Conservation (phyloP, 1,140 invertebrate species). For the Leptinotarsa undecemlineata region DNA sequence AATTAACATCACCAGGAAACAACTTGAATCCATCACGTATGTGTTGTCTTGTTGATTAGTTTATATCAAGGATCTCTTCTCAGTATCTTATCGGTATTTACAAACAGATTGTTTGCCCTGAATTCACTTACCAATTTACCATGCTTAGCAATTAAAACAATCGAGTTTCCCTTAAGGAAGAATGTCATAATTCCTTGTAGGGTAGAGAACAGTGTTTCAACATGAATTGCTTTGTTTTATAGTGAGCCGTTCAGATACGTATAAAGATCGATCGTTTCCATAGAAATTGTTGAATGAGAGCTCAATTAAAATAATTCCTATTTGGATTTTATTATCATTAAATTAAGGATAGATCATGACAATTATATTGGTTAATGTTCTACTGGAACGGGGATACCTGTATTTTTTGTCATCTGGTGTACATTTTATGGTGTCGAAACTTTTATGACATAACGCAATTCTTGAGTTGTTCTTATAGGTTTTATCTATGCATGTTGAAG, state of each 20-base stretch:
- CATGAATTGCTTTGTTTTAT: slow-evolving; percentile 25
- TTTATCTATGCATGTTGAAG: no score
- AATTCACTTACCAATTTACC: background rate
- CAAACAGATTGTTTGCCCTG: slow-evolving; percentile 10
- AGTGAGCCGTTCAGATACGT: slow-evolving; percentile 7
- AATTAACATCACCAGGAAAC: no score
- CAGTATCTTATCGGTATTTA: no score
- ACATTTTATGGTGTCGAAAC: slow-evolving; percentile 12
- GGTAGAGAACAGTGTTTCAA: slow-evolving; percentile 16
- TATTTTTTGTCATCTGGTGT: slow-evolving; percentile 15
- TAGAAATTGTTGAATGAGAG: slow-evolving; percentile 39
- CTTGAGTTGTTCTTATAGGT: no score
- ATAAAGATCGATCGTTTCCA: slow-evolving; percentile 32
- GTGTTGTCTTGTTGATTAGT: no score
- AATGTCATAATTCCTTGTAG: slow-evolving; percentile 15
- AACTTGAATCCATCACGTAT: no score
- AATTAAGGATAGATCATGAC: slow-evolving; percentile 38
- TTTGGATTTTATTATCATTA: slow-evolving; percentile 40
- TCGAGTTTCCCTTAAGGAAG: slow-evolving; percentile 15
- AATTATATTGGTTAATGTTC: slow-evolving; percentile 24
- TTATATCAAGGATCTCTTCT: no score
- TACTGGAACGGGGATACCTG: slow-evolving; percentile 6
- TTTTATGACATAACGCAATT: slow-evolving; percentile 23
- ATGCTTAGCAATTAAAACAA: slow-evolving; percentile 1
- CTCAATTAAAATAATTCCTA: slow-evolving; percentile 36